A percentile compares a stretch with the other conserved stretches of the same genome.
phyloP scores from a whole-genome alignment of 2,113 vertebrate species.

The Pseudopodoces humilis region DNA sequence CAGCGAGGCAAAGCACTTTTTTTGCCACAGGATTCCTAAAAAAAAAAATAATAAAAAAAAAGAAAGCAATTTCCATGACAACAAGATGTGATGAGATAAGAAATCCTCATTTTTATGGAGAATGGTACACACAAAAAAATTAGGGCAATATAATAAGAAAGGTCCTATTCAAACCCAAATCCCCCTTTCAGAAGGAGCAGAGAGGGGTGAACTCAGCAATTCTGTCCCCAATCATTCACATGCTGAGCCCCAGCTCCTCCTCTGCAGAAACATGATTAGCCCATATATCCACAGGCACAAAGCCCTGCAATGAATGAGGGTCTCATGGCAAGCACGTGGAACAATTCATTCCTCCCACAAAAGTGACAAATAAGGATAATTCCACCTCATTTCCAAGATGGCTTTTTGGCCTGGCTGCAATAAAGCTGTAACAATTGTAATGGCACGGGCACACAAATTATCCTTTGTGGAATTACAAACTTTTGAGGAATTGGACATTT shows the following conservation, averaged over 20 bases:
- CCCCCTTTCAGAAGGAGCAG: neutral
- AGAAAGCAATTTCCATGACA: neutral
- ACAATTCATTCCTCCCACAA: neutral
- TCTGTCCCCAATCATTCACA: neutral
- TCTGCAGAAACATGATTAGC: slow-evolving; percentile 7
- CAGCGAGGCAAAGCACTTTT: neutral
- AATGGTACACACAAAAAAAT: neutral
- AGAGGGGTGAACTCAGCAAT: neutral
- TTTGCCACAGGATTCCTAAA: neutral
- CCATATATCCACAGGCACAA: neutral
- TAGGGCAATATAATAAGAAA: neutral
- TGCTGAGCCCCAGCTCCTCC: neutral
- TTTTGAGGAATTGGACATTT: neutral
- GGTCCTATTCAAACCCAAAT: neutral
- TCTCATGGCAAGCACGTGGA: neutral
- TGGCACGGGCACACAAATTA: neutral
- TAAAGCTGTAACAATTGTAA: neutral
- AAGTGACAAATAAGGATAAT: slow-evolving; percentile 40
- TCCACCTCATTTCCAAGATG: neutral
- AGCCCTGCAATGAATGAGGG: neutral
- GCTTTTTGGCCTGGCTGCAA: slow-evolving; percentile 11
- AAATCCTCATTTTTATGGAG: neutral
- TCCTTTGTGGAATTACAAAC: neutral
- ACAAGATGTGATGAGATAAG: neutral
- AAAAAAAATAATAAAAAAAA: too few relatives aligned